These are phyloP conservation scores for Drosophila asahinai DNA, from an alignment of 1,140 invertebrate genomes.

Conservation along the genomic window DNA sequence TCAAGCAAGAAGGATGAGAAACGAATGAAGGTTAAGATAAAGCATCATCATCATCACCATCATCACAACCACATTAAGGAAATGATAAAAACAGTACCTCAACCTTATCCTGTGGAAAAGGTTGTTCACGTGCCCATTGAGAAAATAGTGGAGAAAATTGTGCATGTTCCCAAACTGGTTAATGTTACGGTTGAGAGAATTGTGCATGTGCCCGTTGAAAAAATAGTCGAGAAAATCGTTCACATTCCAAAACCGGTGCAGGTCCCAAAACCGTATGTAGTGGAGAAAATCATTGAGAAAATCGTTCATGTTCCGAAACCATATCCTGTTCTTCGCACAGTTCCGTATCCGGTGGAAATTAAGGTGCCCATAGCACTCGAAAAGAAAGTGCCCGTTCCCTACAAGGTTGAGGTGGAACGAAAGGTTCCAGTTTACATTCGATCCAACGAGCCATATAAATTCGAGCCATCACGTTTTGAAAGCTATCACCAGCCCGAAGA, in stretches of 20 bases:
- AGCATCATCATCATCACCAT: slow-evolving; percentile 88
- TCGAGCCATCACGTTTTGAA: slow-evolving; percentile 42
- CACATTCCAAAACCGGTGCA: slow-evolving; percentile 79
- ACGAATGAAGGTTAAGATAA: slow-evolving; percentile 85
- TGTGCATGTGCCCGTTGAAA: slow-evolving; percentile 88
- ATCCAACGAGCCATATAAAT: slow-evolving; percentile 64
- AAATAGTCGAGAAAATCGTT: slow-evolving; percentile 83
- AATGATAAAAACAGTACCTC: slow-evolving; percentile 86
- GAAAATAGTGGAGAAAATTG: slow-evolving; percentile 80
- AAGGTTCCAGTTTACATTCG: slow-evolving; percentile 84
- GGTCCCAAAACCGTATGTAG: slow-evolving; percentile 56
- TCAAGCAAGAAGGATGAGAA: slow-evolving; percentile 35
- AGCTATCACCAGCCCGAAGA: slow-evolving; percentile 25
- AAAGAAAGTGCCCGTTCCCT: slow-evolving; percentile 86
- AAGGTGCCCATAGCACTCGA: slow-evolving; percentile 86
- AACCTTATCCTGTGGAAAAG: slow-evolving; percentile 86
- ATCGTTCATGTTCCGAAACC: slow-evolving; percentile 85
- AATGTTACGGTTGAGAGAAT: slow-evolving; percentile 86
- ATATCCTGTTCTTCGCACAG: slow-evolving; percentile 86
- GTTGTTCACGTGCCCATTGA: slow-evolving; percentile 82
- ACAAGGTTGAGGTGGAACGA: slow-evolving; percentile 86
- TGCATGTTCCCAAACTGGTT: slow-evolving; percentile 64
- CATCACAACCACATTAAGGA: slow-evolving; percentile 88
- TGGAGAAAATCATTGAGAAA: slow-evolving; percentile 67
- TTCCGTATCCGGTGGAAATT: slow-evolving; percentile 86